A percentile compares a stretch with the other conserved stretches of the same genome.
Conservation (phyloP, 1,140 invertebrate species). For the Cardiocondyla obscurior region DNA sequence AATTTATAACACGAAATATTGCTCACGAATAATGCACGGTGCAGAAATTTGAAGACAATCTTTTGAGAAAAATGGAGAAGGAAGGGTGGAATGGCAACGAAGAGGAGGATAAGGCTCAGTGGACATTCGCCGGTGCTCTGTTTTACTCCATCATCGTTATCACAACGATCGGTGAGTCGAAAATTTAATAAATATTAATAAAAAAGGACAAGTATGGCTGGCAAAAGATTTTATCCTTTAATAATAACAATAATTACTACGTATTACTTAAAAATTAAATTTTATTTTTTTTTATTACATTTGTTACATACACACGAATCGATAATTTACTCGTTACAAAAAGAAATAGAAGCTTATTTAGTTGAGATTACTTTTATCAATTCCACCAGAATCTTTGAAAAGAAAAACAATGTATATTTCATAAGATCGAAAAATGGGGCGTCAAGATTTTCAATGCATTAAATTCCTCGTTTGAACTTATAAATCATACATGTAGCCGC, state of each 20-base stretch:
- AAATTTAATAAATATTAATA: neutral
- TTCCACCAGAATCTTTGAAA: no score
- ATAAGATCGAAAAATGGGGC: neutral
- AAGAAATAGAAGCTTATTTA: neutral
- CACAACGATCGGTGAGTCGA: slow-evolving; percentile 94
- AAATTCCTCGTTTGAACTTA: neutral
- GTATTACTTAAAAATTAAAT: neutral
- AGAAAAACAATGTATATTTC: neutral
- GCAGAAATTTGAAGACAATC: slow-evolving; percentile 91
- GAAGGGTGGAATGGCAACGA: slow-evolving; percentile 97
- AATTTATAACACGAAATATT: neutral
- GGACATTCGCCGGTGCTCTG: slow-evolving; percentile 95
- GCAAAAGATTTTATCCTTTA: neutral
- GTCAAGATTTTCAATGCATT: neutral
- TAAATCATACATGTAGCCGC: neutral
- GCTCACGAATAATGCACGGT: neutral
- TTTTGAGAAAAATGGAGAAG: slow-evolving; percentile 93
- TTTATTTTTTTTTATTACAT: neutral
- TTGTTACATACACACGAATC: no score
- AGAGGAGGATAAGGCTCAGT: slow-evolving; percentile 89
- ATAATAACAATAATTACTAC: neutral
- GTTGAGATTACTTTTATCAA: neutral
- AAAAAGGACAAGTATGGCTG: neutral
- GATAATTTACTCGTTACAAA: neutral
- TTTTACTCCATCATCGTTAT: slow-evolving; percentile 99